Conservation (phyloP, 2,888 invertebrate genomes). For the Ochropleura leucogaster region DNA sequence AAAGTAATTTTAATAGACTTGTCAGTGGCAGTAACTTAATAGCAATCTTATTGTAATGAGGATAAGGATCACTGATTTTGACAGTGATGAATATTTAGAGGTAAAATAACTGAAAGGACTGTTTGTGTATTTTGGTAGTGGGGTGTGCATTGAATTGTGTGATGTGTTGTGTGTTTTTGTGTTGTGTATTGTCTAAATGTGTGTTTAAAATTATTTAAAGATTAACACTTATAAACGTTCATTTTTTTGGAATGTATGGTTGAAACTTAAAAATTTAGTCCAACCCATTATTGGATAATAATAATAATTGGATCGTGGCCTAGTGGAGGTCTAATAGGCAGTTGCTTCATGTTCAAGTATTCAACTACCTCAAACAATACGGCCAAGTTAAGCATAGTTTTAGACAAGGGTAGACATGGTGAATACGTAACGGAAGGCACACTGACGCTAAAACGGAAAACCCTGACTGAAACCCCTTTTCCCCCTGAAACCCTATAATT, state of each 20-base stretch:
- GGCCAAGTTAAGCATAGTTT: too few species aligned
- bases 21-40: background rate
- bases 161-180: slow-evolving; percentile 25
- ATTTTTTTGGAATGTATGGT: background rate
- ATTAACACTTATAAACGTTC: background rate
- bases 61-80: too few species aligned
- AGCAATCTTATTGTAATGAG: background rate
- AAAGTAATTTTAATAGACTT: background rate
- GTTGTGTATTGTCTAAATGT: slow-evolving; percentile 8
- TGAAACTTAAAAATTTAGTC: too few species aligned
- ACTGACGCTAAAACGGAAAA: too few species aligned
- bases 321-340: background rate
- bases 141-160: slow-evolving; percentile 6
- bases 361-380: background rate
- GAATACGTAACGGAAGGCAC: background rate
- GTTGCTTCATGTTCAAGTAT: background rate
- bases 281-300: too few species aligned
- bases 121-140: slow-evolving; percentile 4
- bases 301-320: background rate
- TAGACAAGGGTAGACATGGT: background rate
- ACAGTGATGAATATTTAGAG: background rate
- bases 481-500: too few species aligned
- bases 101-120: background rate
- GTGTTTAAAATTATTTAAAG: slow-evolving; percentile 3
- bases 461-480: too few species aligned